Evolutionary conservation across 2,888 invertebrate genomes (phyloP).

Genomic region (Julus scandinavius): DNA sequence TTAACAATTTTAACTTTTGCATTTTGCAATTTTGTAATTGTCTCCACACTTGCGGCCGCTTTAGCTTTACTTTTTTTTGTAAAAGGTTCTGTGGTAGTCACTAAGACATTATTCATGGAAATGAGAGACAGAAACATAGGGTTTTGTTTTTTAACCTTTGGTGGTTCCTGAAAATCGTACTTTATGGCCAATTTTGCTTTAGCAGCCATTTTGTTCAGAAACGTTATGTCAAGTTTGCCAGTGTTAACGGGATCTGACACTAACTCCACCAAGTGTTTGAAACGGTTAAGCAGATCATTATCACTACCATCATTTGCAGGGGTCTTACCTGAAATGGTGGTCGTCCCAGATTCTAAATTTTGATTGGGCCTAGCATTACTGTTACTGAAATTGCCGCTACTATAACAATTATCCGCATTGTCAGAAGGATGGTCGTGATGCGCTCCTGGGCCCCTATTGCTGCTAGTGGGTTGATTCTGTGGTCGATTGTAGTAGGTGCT

Average conservation of each 20-base stretch:
- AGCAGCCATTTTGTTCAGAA: neutral
- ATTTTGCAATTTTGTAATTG: neutral
- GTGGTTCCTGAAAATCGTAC: neutral
- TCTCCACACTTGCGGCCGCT: neutral
- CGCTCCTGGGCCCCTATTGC: neutral
- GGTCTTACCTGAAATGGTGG: slow-evolving; percentile 9
- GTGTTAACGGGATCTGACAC: neutral
- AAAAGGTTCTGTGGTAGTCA: neutral
- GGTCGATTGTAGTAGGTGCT: neutral
- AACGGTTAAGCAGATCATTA: neutral
- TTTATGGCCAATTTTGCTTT: neutral
- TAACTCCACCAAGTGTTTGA: neutral
- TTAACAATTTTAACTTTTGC: neutral
- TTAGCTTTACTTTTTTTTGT: neutral
- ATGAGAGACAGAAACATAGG: neutral
- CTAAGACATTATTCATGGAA: neutral
- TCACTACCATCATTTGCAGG: neutral
- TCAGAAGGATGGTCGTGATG: neutral
- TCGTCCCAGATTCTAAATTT: neutral
- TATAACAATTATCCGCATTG: neutral
- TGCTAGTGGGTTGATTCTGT: neutral
- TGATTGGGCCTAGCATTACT: neutral
- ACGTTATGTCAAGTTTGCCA: neutral
- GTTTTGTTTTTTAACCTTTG: neutral
- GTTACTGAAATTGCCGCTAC: neutral